Base-by-base conservation (phyloP, 1,140 invertebrate species). In the Stegodyphus dumicola region DNA sequence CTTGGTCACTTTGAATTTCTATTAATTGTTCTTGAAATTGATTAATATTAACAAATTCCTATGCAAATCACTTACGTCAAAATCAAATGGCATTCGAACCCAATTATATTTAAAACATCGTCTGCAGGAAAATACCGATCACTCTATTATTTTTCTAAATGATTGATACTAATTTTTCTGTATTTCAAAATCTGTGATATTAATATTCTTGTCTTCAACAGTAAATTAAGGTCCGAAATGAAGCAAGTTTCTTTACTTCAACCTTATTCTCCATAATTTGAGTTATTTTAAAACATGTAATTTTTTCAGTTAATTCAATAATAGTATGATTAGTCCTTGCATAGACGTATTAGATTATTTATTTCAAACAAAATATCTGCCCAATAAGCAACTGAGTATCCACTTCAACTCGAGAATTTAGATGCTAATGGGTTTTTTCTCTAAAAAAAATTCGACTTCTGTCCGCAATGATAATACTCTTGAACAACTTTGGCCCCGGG, bases 211-310 rank as follows among this genome's bases (percentile, higher is more conserved):
- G 49, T 74, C 80, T 65, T 83, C 70, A 51, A 83, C 56, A 74
- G 53, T 11, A 74, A 64, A 64, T 74, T 64, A 17, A 83, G 70
- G 53, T 74, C n/a, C 49, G 60, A 54, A 69, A 83, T 49, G 56
- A 71, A 83, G 70, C 70, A 49, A 70, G 54, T 56, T 51, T 56
- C 56, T 67, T 80, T 49, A 53, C 52, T 71, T 65, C 65, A 83
- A 67, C 17, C 49, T 73, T 56, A 18, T 75, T 66, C 53, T 56
- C 70, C 74, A 85, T 56, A 85, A 60, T 67, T 65, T 60, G 10
- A 85, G 74, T 76, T 85, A 77, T n/a, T 70, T 85, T 85, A 15
- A 85, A 76, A 48, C 74, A 33, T 51, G 56, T 17, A 49, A 85
- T 54, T 66, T 85, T 85, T 51, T 85, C 73, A 60, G 74, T 64